A percentile compares a stretch with the other conserved stretches of the same genome.
phyloP scores from a whole-genome alignment of 2,113 vertebrate genomes.

The Vanacampus margaritifer region DNA sequence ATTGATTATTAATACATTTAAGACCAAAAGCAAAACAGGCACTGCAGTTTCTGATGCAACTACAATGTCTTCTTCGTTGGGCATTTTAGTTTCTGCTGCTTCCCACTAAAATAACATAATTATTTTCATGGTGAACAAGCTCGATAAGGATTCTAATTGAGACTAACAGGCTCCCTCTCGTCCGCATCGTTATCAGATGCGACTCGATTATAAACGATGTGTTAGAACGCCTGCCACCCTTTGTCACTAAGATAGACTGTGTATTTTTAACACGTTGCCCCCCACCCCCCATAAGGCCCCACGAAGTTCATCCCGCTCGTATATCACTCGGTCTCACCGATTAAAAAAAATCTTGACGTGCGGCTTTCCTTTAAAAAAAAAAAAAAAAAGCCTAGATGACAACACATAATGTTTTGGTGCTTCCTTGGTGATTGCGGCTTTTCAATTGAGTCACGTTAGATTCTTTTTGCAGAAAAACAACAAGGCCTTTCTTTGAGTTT shows the following conservation, averaged over 20 bases:
- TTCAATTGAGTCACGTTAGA: not conserved
- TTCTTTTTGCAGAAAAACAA: not conserved
- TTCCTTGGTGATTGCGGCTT: not conserved
- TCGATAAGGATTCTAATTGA: not conserved
- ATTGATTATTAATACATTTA: too few relatives aligned
- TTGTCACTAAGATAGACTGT: slow-evolving; percentile 28
- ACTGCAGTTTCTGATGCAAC: too few relatives aligned
- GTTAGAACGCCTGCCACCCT: slow-evolving; percentile 11
- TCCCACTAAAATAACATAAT: not conserved
- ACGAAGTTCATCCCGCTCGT: slow-evolving; percentile 5
- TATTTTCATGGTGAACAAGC: not conserved
- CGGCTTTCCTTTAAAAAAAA: slow-evolving; percentile 30
- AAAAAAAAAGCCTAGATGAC: slow-evolving; percentile 13
- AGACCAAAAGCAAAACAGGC: too few relatives aligned
- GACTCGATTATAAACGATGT: slow-evolving; percentile 18
- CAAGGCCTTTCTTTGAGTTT: not conserved
- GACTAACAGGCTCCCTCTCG: not conserved
- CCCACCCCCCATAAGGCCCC: slow-evolving; percentile 20
- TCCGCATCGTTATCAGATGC: slow-evolving; percentile 30
- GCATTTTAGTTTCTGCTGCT: not conserved
- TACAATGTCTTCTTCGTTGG: too few relatives aligned
- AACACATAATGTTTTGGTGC: not conserved
- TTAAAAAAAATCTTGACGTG: slow-evolving; percentile 21
- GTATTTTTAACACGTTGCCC: slow-evolving; percentile 29
- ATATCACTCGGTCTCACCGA: slow-evolving; percentile 20